Base-by-base conservation (phyloP, 2,888 invertebrate genomes). In the Ferdinandea cuprea region DNA sequence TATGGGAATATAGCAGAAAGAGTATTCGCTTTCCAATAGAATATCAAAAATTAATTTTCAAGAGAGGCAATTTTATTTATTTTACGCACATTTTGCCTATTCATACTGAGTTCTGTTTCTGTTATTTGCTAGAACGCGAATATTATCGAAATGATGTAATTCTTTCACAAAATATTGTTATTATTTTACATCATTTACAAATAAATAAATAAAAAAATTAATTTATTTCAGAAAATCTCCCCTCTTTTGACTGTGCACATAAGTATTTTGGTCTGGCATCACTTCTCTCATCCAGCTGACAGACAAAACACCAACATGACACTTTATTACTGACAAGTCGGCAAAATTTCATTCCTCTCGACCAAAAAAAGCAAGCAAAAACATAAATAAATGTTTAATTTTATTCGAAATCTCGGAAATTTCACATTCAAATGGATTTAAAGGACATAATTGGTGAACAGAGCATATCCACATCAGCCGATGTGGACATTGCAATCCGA, bases 381-480 rank as follows among this genome's bases (percentile, higher is more conserved):
- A 72, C 15, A 56, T 63, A 78, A 83, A 73, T 77, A 73, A 77
- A 77, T 83, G 81, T 48, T 17, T 30, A 40, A 28, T 61, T 21
- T 11, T n/a, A 17, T 8, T n/a, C 11, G 11, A 35, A 59, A 28
- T 32, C 28, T 7, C n/a, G 0, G 6, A 44, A 42, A 54, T 58
- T 79, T 19, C 11, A 25, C 13, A 35, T 25, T 32, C 66, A 72
- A 77, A 85, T 86, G 85, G 85, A 87, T 73, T 52, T 87, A 40
- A 86, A 85, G 59, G 61, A 85, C 13, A 42, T 88, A 8, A 73
- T 87, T 44, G 87, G 86, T 15, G 85, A 86, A 9, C 86, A 87
- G 69, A 89, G 89, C 77, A 86, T 91, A 25, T 87, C 92, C 65
- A 92, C 92, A 44, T 92, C 92, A 63, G 93, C 92, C 85, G 93